Evolutionary conservation across 2,888 invertebrate genomes (phyloP), one percentile per base, ranked within the genome.

Genomic region (Tineola bisselliella): DNA sequence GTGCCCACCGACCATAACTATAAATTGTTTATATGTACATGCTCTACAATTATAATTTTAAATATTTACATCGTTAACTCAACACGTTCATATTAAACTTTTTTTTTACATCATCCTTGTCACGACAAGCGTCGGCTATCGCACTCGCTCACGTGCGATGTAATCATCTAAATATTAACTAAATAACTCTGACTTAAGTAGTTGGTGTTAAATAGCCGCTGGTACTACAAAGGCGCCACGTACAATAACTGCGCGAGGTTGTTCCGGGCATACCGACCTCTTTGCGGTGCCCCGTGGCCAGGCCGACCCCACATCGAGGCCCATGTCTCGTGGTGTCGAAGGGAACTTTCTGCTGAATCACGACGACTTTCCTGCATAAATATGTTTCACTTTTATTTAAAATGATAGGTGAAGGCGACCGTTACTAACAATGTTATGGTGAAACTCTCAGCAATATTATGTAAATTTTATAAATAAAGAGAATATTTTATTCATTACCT

Each of bases 281-380:
- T 90, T 61, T 76, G 75, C 8, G 87, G 87, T 0, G 87, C 87
- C 0, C 87, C 87, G 69, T 93, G 92, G 0, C 94, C 94, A 0
- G 94, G 94, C 57, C 92, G 88, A 25, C 94, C 94, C 94, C 94
- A 95, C 67, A 93, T 88, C 10, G 90, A 89, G 59, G 91, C 90
- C 91, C 93, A 94, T 1, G 93, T 93, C 66, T 89, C 89, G 74
- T 93, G 93, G 74, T 95, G 94, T 64, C 87, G 87, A 60, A 88
- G 88, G 62, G 90, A 90, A 66, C 89, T 89, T 72, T 92, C 91
- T 33, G 89, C 88, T 44, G 94, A 94, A 63, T 88, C 79, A 10
- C 79, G 84, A 44, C 88, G 89, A 62, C 86, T 86, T 70, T 89
- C 89, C 92, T 92, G 71, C 19, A 64, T n/a, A 48, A 48, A 48